These are phyloP conservation scores for Urosaurus nigricauda DNA, from an alignment of 2,797 vertebrate species.

Conservation along the genomic window DNA sequence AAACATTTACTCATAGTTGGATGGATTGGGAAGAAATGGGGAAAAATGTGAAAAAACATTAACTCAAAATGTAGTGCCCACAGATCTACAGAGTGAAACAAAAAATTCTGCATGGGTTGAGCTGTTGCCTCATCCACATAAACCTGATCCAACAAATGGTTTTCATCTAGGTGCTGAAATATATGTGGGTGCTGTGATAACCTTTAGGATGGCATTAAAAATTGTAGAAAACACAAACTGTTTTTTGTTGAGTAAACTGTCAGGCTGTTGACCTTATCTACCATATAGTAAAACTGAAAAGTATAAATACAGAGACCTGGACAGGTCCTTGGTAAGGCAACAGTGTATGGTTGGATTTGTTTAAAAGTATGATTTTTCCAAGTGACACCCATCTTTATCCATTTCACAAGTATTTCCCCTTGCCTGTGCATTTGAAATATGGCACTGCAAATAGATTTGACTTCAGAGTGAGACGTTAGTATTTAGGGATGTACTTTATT, in stretches of 20 bases:
- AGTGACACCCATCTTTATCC: background rate
- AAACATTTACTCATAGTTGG: background rate
- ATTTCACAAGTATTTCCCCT: background rate
- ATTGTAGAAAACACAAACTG: background rate
- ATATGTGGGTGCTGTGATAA: slow-evolving; percentile 3
- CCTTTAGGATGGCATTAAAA: background rate
- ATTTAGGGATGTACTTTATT: background rate
- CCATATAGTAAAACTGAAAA: background rate
- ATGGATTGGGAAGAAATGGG: background rate
- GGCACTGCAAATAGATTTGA: background rate
- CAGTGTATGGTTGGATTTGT: background rate
- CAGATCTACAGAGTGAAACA: slow-evolving; percentile 47
- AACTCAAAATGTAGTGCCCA: slow-evolving; percentile 37
- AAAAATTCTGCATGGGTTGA: slow-evolving; percentile 10
- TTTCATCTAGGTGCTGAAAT: slow-evolving; percentile 14
- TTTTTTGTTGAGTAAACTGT: background rate
- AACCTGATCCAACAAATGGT: slow-evolving; percentile 29
- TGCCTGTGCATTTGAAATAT: background rate
- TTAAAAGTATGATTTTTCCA: slow-evolving; percentile 10
- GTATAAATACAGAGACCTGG: background rate
- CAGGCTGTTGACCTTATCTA: background rate
- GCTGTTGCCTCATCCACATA: slow-evolving; percentile 16
- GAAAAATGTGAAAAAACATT: slow-evolving; percentile 15
- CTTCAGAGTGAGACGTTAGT: background rate
- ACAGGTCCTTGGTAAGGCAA: background rate